These are phyloP conservation scores for Nymphalis io DNA, from an alignment of 1,140 invertebrate genomes.

Conservation along the genomic window DNA sequence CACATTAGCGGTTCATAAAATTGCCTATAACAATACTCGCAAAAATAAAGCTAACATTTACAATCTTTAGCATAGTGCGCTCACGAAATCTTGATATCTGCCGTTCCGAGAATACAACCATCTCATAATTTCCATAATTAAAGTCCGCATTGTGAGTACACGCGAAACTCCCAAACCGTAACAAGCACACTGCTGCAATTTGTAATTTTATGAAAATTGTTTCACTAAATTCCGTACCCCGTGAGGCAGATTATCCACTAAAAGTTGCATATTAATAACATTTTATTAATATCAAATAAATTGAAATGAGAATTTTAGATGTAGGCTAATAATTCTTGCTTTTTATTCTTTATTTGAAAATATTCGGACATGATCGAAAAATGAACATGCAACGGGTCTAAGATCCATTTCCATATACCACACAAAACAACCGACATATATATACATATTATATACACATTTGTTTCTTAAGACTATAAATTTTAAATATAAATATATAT, in stretches of 20 bases:
- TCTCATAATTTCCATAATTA: conserved; percentile 17
- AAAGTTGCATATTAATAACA: neutral
- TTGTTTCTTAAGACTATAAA: too few relatives aligned
- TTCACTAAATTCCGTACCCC: conserved; percentile 23
- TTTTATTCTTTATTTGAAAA: too few relatives aligned
- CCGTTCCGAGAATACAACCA: neutral
- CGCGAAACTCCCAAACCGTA: conserved; percentile 14
- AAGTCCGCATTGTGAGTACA: conserved; percentile 11
- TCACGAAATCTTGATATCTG: conserved; percentile 5
- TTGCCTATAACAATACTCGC: too few relatives aligned
- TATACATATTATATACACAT: too few relatives aligned
- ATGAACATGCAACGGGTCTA: too few relatives aligned
- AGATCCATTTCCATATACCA: too few relatives aligned
- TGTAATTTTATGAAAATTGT: conserved; percentile 41
- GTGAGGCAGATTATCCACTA: neutral
- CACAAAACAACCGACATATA: too few relatives aligned
- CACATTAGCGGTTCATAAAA: neutral
- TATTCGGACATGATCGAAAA: too few relatives aligned
- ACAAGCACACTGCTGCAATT: conserved; percentile 27
- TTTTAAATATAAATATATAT: too few relatives aligned
- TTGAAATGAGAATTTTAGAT: too few relatives aligned
- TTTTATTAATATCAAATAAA: neutral
- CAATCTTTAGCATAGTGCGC: neutral
- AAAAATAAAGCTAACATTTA: neutral
- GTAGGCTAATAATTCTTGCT: too few relatives aligned